Base-by-base conservation (phyloP, 2,113 vertebrate species). In the Plecotus auritus region DNA sequence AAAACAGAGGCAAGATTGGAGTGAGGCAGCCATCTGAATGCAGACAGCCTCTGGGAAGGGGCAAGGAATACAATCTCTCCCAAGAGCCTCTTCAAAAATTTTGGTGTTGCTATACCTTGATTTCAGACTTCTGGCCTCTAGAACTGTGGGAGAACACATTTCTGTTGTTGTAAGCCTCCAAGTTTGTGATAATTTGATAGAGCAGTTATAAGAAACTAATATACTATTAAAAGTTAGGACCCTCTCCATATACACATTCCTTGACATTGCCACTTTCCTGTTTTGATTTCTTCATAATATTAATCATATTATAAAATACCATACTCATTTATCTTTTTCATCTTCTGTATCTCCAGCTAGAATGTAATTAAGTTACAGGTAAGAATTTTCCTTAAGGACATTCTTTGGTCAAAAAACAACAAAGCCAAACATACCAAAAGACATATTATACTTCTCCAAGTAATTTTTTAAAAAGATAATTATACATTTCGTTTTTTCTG, bases 61-160 rank as follows among this genome's bases (percentile, higher is more conserved):
- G 0, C 51, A 13, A 76, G 16, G 11, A 74, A 26, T 4, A 5
- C 22, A 35, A 17, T 18, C 11, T 56, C 1, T 59, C 22, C 30
- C 32, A 22, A 5, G 11, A 73, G 22, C 35, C 11, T 67, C 12
- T 54, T 17, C 4, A n/a, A 28, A 42, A 9, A 89, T 5, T 7
- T 11, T 0, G 28, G 5, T 1, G 4, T 23, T 23, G 5, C 8
- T 8, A 20, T 0, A 4, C 11, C 2, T 37, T 22, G 17, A 76
- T 61, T 67, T 78, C 35, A 32, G 11, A 74, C 14, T 22, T 69
- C 18, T 37, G 45, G 32, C 18, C 12, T 78, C 30, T 11, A 74
- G 40, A 76, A 40, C 3, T 30, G 12, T 32, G 9, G 35, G 30
- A 70, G 4, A 87, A 80, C 26, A 73, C 2, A 23, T 30, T 77